Evolutionary conservation across 2,888 invertebrate genomes (phyloP), one percentile per base, ranked within the genome.

Genomic region (Helleia helle): DNA sequence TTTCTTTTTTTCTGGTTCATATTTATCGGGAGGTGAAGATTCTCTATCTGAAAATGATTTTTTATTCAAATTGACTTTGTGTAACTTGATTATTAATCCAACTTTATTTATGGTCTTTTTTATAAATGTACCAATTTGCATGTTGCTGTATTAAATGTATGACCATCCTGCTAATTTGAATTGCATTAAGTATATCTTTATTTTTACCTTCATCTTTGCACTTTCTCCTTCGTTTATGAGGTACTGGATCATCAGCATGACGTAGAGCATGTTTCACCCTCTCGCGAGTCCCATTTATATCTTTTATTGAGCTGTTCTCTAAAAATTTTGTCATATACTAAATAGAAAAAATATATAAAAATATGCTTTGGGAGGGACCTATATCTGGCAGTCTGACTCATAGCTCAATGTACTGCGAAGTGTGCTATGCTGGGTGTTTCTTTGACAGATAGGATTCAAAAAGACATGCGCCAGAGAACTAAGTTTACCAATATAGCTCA

Each of bases 231-330:
- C 91, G 71, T 51, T 88, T 88, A 54, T 91, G 91, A 0, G 92
- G 91, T 15, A 88, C 71, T 37, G 87, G 84, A 30, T 92, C 92
- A 54, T 94, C 94, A 52, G 91, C 89, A 57, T 89, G 90, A 56
- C 91, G 91, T 8, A 95, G 74, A 1, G 94, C 94, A 49, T 92
- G 91, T 64, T 88, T 91, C 0, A 94, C 94, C 50, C 94, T 85
- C 56, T 94, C 90, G 59, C 90, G 89, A 1, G 90, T 91, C 9
- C 87, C 87, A 43, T 79, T 86, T 11, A 89, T 65, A 63, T 89
- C 86, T 53, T 71, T 77, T 44, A 72, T 76, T 15, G 68, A 66
- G 42, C 56, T 46, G 22, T 44, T 58, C 34, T 52, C 81, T 83
- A 49, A 27, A 62, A 61, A n/a, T n/a, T n/a, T 28, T 24, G 7